Evolutionary conservation across 2,888 invertebrate species (phyloP).

Genomic region (Ennomos quercinarius): DNA sequence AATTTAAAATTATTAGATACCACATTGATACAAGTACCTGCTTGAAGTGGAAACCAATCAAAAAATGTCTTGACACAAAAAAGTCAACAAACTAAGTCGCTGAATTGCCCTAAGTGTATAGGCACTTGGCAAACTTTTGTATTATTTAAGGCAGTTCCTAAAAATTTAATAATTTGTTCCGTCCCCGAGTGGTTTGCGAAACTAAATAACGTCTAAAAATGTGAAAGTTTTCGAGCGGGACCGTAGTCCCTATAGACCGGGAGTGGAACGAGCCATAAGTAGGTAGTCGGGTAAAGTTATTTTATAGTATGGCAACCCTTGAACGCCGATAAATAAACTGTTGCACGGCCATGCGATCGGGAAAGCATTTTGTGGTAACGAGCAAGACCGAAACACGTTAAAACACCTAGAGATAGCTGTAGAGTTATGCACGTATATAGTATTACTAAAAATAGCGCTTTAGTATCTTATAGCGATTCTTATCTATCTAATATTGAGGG

Average conservation of each 20-base stretch:
- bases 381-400: conserved; percentile 7
- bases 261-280: conserved; percentile 25
- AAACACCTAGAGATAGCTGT: neutral
- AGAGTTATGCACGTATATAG: too few species aligned
- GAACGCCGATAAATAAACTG: conserved; percentile 31
- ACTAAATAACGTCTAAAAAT: conserved; percentile 74
- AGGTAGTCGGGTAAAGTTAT: conserved; percentile 29
- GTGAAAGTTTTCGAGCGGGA: conserved; percentile 70
- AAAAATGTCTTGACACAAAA: neutral
- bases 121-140: conserved; percentile 14
- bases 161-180: conserved; percentile 71
- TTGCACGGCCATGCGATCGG: conserved; percentile 27
- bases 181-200: conserved; percentile 54
- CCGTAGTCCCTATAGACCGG: conserved; percentile 40
- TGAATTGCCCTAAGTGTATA: conserved; percentile 5
- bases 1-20: too few species aligned
- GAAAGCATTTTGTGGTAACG: conserved; percentile 26
- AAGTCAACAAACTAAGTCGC: conserved; percentile 3
- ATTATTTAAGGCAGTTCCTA: conserved; percentile 29
- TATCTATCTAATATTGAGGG: too few species aligned
- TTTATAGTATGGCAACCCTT: conserved; percentile 31
- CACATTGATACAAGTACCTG: too few species aligned
- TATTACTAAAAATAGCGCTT: too few species aligned
- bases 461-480: too few species aligned
- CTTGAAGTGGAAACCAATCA: neutral